A percentile compares a stretch with the other conserved stretches of the same genome.
These are phyloP conservation scores for Andrena trimmerana DNA, from an alignment of 2,888 invertebrate species.

Conservation along the genomic window DNA sequence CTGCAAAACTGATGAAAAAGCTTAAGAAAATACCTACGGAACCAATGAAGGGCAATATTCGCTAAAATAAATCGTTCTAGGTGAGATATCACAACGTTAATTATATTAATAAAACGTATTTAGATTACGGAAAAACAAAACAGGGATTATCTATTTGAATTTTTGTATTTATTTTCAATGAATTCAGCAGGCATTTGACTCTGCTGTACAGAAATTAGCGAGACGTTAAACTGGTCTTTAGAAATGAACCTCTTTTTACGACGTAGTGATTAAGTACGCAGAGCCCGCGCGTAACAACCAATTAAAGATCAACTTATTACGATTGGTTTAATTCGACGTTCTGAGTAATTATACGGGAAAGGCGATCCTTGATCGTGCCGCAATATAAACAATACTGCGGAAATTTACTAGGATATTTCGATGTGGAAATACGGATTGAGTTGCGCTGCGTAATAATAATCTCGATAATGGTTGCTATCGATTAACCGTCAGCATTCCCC, in stretches of 20 bases:
- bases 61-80: too few relatives aligned
- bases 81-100: too few relatives aligned
- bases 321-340: neutral
- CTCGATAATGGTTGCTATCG: slow-evolving; percentile 44
- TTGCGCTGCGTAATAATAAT: slow-evolving; percentile 34
- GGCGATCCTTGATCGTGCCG: neutral
- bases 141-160: too few relatives aligned
- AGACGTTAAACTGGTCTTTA: neutral
- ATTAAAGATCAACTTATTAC: neutral
- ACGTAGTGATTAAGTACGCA: neutral
- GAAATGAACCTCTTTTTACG: neutral
- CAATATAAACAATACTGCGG: neutral
- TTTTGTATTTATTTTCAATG: too few relatives aligned
- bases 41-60: too few relatives aligned
- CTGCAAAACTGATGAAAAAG: too few relatives aligned
- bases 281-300: neutral
- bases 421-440: neutral
- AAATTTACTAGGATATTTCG: neutral
- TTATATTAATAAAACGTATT: too few relatives aligned
- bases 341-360: neutral
- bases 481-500: slow-evolving; percentile 25
- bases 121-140: too few relatives aligned
- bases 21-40: too few relatives aligned
- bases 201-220: neutral
- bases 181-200: neutral